Evolutionary conservation across 2,888 invertebrate genomes (phyloP), one percentile per base, ranked within the genome.

Genomic region (Lepetodrilus schrolli): DNA sequence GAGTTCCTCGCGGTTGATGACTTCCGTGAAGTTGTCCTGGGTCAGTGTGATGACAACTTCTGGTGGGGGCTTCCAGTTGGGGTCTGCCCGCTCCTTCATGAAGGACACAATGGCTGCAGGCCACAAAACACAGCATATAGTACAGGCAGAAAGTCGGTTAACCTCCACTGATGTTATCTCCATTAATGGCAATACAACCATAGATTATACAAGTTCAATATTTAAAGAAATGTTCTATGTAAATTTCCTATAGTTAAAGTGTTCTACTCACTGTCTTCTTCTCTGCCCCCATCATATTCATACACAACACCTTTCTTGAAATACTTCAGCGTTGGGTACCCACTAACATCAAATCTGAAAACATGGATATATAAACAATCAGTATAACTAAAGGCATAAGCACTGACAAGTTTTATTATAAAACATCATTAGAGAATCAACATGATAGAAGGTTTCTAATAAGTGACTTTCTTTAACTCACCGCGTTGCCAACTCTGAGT

Each of bases 41-140:
- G 91, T 91, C 50, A 93, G 86, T 34, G 90, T 89, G 69, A 92
- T 82, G 10, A 93, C 92, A 70, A 89, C 90, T 49, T 91, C 90
- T 65, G 92, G 91, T n/a, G 92, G 92, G 8, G 93, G 93, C 79
- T 91, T 91, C 91, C 92, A 93, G 80, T 91, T 90, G 8, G 92
- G 92, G 78, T 92, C 91, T 10, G 91, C 89, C 73, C 90, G 83
- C 73, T 90, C 87, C 77, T 88, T 88, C 90, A 93, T 91, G 87
- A 91, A 92, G 0, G 90, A 86, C 36, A 93, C 90, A 76, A 93
- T 92, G 17, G 91, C 92, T 91, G 80, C 13, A 79, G 76, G 30
- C 30, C 26, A n/a, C 3, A 43, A 43, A 65, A 30, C n/a, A n/a
- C n/a, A n/a, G n/a, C n/a, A n/a, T n/a, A n/a, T n/a, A n/a, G n/a